Percentiles rank a stretch among this genome's conserved stretches.
Conservation (phyloP, 2,888 invertebrate genomes). For the Lamproptera curius region DNA sequence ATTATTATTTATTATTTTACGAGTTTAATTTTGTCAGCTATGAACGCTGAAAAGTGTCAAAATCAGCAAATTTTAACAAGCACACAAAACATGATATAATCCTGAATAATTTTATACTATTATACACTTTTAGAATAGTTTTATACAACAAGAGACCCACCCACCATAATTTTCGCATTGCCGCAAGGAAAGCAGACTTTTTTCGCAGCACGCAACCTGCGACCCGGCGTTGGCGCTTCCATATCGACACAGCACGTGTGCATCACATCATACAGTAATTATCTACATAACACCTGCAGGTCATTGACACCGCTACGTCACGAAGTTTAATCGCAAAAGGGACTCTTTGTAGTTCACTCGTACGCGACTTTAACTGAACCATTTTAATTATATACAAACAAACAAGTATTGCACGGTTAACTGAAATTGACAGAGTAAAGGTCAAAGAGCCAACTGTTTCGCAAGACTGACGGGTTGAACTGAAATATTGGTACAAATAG, state of each 20-base stretch:
- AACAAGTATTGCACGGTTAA: neutral
- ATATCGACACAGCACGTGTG: conserved; percentile 4
- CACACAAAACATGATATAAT: no score
- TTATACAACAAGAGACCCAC: no score
- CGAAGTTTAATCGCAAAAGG: conserved; percentile 6
- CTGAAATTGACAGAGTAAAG: conserved; percentile 25
- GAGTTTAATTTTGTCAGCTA: no score
- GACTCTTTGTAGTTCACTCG: neutral
- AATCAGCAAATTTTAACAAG: no score
- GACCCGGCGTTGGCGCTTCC: conserved; percentile 10
- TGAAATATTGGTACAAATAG: conserved; percentile 47
- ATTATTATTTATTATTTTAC: no score
- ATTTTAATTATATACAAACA: conserved; percentile 4
- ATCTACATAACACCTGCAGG: conserved; percentile 6
- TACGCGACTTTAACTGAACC: neutral
- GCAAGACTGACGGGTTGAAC: conserved; percentile 60
- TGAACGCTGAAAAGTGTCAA: no score
- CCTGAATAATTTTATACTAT: no score
- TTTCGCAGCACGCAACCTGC: conserved; percentile 6
- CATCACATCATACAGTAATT: conserved; percentile 3
- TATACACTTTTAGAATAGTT: no score
- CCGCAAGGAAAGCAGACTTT: conserved; percentile 12
- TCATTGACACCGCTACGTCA: conserved; percentile 10
- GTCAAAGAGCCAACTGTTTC: conserved; percentile 53
- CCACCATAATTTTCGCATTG: conserved; percentile 9